Evolutionary conservation across 2,888 invertebrate genomes (phyloP), one percentile per base, ranked within the genome.

Genomic region (Trilocha varians): DNA sequence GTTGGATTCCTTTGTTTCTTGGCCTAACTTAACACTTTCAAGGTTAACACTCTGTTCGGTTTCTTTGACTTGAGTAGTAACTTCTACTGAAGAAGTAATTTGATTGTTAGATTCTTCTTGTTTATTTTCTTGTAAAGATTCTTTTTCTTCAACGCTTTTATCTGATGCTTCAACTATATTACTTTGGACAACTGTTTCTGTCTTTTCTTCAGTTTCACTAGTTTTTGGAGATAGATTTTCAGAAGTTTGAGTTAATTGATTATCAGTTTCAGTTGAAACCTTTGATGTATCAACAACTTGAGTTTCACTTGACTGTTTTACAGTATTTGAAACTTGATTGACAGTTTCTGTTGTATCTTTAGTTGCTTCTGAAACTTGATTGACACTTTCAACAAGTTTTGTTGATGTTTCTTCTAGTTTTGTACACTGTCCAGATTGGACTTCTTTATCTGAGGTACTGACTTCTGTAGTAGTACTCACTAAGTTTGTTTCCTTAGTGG

Each of bases 1-100:
- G 42, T 53, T 48, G 16, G 51, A 52, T 45, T 49, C 46, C 38
- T 52, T 43, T 39, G 50, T 42, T 42, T 43, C 50, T 44, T 57
- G 47, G 51, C 59, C 53, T 42, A n/a, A n/a, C n/a, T n/a, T n/a
- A n/a, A 53, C 46, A 14, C 43, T 48, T 40, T 52, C 43, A 35
- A 53, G 43, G 38, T 56, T 40, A 44, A 46, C 52, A 51, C 53
- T 49, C 41, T 25, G 25, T 25, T 25, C 25, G 11, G 16, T 15
- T 37, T 38, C 37, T 34, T 33, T 47, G 8, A 49, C 41, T 48
- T 39, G 34, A 40, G 16, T 45, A 38, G 4, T 46, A 39, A 36
- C 44, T 39, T 36, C 45, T 25, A 25, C 8, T 6, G 25, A 6
- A 9, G 25, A 25, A 25, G 25, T 2, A 25, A 11, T 25, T 11